phyloP scores from a whole-genome alignment of 2,888 invertebrate species.

The Perizoma affinitatum region DNA sequence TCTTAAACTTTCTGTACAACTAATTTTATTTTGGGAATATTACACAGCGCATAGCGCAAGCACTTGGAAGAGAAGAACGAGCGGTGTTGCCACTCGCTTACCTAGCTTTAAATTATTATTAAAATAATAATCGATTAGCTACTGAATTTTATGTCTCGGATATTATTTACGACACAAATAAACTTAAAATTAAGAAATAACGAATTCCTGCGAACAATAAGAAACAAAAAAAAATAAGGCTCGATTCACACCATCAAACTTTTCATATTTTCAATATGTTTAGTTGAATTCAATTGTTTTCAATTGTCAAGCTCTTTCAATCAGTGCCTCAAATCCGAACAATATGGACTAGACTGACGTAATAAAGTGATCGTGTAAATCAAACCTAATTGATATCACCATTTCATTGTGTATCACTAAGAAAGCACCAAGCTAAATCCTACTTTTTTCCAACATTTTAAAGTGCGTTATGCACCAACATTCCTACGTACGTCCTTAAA shows the following conservation, averaged over 20 bases:
- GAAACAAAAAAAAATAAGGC: constrained; percentile 10
- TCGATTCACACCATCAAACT: constrained; percentile 20
- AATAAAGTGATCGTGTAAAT: constrained; percentile 20
- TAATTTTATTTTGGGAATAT: no score
- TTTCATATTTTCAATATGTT: not conserved
- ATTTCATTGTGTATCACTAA: constrained; percentile 19
- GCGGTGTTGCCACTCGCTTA: no score
- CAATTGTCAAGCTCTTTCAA: no score
- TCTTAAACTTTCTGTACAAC: no score
- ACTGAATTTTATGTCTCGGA: no score
- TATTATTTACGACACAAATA: no score
- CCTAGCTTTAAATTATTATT: no score
- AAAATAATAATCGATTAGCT: no score
- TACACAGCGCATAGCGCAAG: no score
- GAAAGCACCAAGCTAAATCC: constrained; percentile 61
- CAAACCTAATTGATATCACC: constrained; percentile 16
- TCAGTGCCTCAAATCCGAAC: no score
- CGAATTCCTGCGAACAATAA: constrained; percentile 8
- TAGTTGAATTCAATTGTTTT: no score
- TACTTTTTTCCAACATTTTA: constrained; percentile 37
- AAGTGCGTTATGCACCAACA: constrained; percentile 28
- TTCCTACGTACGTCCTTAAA: constrained; percentile 11
- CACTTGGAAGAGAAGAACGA: no score
- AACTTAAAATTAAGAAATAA: constrained; percentile 5
- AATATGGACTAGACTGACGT: constrained; percentile 24